Conservation (phyloP, 1,140 invertebrate genomes). For the Drosophila neocordata region DNA sequence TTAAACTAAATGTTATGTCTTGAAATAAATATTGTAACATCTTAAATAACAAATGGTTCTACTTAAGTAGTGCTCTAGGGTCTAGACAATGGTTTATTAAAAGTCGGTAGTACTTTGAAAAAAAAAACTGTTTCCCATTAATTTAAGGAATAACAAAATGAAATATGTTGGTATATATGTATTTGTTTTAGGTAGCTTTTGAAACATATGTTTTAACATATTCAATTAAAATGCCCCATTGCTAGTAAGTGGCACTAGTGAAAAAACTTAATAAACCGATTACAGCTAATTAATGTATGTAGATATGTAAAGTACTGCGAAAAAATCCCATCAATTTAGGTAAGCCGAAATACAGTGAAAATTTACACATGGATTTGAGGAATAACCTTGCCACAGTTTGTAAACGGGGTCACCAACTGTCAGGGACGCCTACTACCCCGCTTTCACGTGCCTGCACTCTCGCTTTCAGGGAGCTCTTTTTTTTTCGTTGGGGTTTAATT, state of each 20-base stretch:
- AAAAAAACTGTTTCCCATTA: no score
- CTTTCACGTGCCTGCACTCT: conserved; percentile 43
- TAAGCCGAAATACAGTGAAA: not conserved
- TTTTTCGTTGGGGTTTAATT: conserved; percentile 50
- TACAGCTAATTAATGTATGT: not conserved
- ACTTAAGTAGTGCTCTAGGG: no score
- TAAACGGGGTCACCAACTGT: conserved; percentile 45
- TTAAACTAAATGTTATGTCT: not conserved
- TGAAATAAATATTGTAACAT: no score
- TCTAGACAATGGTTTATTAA: no score
- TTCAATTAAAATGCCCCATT: no score
- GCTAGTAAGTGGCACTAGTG: not conserved
- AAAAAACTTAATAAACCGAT: not conserved
- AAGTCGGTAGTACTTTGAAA: not conserved
- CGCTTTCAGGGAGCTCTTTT: conserved; percentile 48
- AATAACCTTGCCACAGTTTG: conserved; percentile 62
- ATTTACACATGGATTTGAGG: conserved; percentile 9
- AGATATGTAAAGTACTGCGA: not conserved
- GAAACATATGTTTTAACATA: no score
- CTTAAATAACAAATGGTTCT: no score
- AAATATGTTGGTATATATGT: no score
- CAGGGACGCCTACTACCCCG: conserved; percentile 17
- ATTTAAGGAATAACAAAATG: no score
- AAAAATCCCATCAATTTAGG: not conserved
- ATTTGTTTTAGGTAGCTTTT: no score